Base-by-base conservation (phyloP, 2,113 vertebrate species). In the Plectropomus leopardus region DNA sequence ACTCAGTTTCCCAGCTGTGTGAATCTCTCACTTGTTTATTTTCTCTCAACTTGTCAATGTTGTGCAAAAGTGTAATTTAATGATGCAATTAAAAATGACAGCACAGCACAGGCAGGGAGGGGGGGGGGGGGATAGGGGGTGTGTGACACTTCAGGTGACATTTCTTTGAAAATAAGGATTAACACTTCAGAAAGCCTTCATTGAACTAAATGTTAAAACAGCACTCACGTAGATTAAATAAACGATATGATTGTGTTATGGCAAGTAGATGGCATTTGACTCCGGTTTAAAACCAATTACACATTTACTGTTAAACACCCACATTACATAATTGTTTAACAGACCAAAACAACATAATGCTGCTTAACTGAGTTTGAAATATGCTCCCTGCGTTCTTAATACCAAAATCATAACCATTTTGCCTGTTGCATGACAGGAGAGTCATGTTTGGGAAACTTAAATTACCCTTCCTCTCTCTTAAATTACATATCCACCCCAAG, bases 61-160 rank as follows among this genome's bases (percentile, higher is more conserved):
- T 84, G 51, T 60, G 58, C 63, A 84, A 84, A 89, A 21, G 36
- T 21, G 28, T 1, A 10, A 48, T 63, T 85, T 77, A 63, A 81
- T 74, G 65, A 82, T 63, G 60, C 68, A 86, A 80, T 69, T 73
- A 65, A 2, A 26, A 16, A 28, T 64, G 40, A 50, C 68, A 76
- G 75, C 10, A 42, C 8, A 75, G 67, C 42, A 42, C 47, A 78
- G 80, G 64, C n/a, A n/a, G n/a, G 47, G n/a, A 14, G 50, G 51
- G 24, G 5, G 21, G 11, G 9, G 19, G 16, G 7, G n/a, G 44
- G 44, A 10, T 40, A 40, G n/a, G n/a, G n/a, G n/a, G n/a, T n/a
- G 36, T 40, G 36, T 8, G 34, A 8, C 34, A 36, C 5, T 28
- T 54, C 19, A 26, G 54, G 40, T 69, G 73, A 63, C 14, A 68